Evolutionary conservation across 2,113 vertebrate genomes (phyloP).

Genomic region (Pedetes capensis): DNA sequence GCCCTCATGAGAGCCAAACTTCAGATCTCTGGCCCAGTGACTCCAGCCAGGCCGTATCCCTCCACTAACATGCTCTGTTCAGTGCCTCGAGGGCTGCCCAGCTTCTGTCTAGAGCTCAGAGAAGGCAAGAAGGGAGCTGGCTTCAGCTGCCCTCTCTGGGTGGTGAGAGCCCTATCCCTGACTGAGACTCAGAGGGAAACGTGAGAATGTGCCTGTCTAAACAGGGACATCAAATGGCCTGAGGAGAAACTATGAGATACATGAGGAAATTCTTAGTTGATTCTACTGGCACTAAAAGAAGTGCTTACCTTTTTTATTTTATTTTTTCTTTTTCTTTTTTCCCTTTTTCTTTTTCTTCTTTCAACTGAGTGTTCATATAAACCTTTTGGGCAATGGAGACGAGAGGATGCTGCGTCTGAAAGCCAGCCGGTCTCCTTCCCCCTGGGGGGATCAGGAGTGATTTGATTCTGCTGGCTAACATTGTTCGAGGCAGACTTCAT

Average conservation of each 20-base stretch:
- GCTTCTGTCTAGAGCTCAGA: not conserved
- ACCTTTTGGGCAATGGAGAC: constrained; percentile 73
- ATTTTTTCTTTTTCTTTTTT: accelerated
- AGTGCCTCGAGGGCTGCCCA: not conserved
- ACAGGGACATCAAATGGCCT: constrained; percentile 67
- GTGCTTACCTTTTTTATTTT: constrained; percentile 41
- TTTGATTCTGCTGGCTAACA: constrained; percentile 87
- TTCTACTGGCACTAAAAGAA: constrained; percentile 64
- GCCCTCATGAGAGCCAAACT: not conserved
- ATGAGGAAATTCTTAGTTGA: constrained; percentile 79
- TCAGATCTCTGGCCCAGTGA: not conserved
- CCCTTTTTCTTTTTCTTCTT: not conserved
- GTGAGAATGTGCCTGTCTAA: constrained; percentile 57
- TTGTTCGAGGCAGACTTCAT: constrained; percentile 88
- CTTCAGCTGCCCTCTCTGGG: constrained; percentile 41
- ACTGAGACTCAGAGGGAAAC: constrained; percentile 52
- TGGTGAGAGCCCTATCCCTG: not conserved
- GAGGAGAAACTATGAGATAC: constrained; percentile 74
- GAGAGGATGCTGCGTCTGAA: constrained; percentile 74
- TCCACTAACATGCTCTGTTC: not conserved
- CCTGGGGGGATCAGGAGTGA: constrained; percentile 83
- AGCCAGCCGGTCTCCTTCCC: constrained; percentile 82
- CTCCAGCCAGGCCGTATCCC: accelerated
- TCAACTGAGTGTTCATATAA: constrained; percentile 80
- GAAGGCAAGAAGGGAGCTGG: not conserved